phyloP scores from a whole-genome alignment of 1,140 invertebrate species.

The Cydia splendana region DNA sequence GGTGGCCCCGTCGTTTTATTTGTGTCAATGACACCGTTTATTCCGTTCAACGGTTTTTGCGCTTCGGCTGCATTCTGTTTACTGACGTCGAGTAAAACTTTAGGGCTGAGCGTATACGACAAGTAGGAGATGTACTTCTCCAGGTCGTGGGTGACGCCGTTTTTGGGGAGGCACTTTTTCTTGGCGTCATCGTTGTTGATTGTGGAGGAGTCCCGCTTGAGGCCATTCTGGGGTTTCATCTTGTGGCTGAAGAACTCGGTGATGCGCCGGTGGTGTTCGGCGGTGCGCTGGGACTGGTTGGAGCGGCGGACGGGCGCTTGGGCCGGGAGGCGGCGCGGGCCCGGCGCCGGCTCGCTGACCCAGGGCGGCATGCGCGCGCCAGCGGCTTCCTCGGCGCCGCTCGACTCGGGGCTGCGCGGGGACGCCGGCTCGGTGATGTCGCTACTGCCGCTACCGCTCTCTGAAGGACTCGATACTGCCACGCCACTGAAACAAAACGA shows the following conservation, averaged over 20 bases:
- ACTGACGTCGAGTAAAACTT: slow-evolving; percentile 70
- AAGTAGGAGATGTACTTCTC: slow-evolving; percentile 77
- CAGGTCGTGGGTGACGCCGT: slow-evolving; percentile 71
- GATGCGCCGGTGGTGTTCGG: slow-evolving; percentile 77
- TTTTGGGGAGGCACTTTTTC: slow-evolving; percentile 72
- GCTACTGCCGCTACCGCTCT: slow-evolving; percentile 75
- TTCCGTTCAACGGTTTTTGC: slow-evolving; percentile 42
- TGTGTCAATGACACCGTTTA: slow-evolving; percentile 43
- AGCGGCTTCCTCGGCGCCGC: slow-evolving; percentile 79
- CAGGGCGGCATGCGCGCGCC: slow-evolving; percentile 76
- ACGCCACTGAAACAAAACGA: slow-evolving; percentile 72
- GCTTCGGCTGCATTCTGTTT: slow-evolving; percentile 57
- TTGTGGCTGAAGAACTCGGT: slow-evolving; percentile 91
- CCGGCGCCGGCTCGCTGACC: slow-evolving; percentile 75
- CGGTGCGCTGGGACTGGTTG: slow-evolving; percentile 45
- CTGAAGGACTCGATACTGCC: slow-evolving; percentile 77
- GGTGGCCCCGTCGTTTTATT: slow-evolving; percentile 51
- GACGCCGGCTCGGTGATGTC: slow-evolving; percentile 87
- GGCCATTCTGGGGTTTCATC: slow-evolving; percentile 84
- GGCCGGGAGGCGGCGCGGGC: slow-evolving; percentile 73
- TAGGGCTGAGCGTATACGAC: slow-evolving; percentile 75
- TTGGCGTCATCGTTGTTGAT: slow-evolving; percentile 61
- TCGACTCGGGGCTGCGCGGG: slow-evolving; percentile 85
- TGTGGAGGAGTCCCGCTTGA: slow-evolving; percentile 69
- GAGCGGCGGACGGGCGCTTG: slow-evolving; percentile 71